A percentile compares a stretch with the other conserved stretches of the same genome.
These are phyloP conservation scores for Gibbula magus DNA, from an alignment of 2,888 invertebrate genomes.

Conservation along the genomic window DNA sequence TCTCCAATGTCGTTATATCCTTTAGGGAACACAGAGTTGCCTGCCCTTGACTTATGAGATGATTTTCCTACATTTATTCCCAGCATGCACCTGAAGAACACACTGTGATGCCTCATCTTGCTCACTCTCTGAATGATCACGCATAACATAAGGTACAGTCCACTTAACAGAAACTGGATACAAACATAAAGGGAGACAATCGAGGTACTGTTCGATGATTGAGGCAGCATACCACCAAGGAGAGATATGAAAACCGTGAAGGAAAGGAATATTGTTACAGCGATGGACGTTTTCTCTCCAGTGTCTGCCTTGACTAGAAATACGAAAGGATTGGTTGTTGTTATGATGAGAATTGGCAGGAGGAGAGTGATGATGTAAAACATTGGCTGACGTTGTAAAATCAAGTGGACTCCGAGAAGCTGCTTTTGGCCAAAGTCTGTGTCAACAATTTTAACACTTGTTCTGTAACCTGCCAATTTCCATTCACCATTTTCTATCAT, in stretches of 20 bases:
- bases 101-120: background rate
- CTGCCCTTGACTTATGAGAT: too few relatives aligned
- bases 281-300: background rate
- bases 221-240: background rate
- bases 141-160: background rate
- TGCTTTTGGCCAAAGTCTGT: background rate
- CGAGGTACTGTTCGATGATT: background rate
- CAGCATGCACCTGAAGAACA: too few relatives aligned
- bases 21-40: too few relatives aligned
- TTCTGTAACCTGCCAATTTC: background rate
- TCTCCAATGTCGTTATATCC: too few relatives aligned
- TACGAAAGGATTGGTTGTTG: background rate
- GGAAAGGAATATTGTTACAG: conserved; percentile 18
- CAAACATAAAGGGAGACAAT: background rate
- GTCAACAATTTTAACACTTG: too few relatives aligned
- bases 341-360: background rate
- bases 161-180: background rate
- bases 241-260: background rate
- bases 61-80: too few relatives aligned
- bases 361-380: background rate
- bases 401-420: background rate
- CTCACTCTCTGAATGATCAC: background rate
- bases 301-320: too few relatives aligned
- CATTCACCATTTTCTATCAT: background rate
- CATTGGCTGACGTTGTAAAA: background rate